A percentile compares a stretch with the other conserved stretches of the same genome.
phyloP scores from a whole-genome alignment of 2,888 invertebrate genomes.

The Choristoneura rosaceana region DNA sequence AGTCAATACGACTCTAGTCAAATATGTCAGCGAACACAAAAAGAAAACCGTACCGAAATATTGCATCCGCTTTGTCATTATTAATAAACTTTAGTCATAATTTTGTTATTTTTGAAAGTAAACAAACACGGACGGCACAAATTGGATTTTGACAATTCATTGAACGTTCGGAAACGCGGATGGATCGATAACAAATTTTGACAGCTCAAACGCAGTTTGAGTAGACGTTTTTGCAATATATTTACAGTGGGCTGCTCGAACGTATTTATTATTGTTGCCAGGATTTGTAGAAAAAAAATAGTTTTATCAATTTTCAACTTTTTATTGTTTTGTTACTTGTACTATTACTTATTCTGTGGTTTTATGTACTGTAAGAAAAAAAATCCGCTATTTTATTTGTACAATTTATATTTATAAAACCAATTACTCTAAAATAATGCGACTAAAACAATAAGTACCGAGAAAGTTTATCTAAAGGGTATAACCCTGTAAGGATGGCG shows the following conservation, averaged over 20 bases:
- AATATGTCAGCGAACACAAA: conserved; percentile 69
- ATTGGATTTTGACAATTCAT: conserved; percentile 44
- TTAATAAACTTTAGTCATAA: conserved; percentile 64
- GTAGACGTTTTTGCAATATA: conserved; percentile 9
- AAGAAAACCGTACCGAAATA: conserved; percentile 67
- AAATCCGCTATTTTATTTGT: too few relatives aligned
- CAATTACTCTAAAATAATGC: too few relatives aligned
- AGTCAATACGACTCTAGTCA: conserved; percentile 67
- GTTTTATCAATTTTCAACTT: too few relatives aligned
- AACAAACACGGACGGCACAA: conserved; percentile 46
- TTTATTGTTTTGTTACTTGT: too few relatives aligned
- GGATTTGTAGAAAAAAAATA: not conserved
- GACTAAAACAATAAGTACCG: too few relatives aligned
- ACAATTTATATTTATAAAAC: too few relatives aligned
- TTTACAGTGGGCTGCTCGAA: not conserved
- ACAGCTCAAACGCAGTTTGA: conserved; percentile 20
- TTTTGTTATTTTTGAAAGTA: conserved; percentile 51
- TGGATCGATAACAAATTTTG: conserved; percentile 37
- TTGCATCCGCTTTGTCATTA: conserved; percentile 71
- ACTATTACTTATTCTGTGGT: too few relatives aligned
- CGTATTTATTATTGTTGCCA: not conserved
- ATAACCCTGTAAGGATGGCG: too few relatives aligned
- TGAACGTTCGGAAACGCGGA: conserved; percentile 39
- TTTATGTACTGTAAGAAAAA: too few relatives aligned
- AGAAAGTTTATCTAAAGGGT: too few relatives aligned